Conservation (phyloP, 2,888 invertebrate genomes). For the Melanotus villosus region DNA sequence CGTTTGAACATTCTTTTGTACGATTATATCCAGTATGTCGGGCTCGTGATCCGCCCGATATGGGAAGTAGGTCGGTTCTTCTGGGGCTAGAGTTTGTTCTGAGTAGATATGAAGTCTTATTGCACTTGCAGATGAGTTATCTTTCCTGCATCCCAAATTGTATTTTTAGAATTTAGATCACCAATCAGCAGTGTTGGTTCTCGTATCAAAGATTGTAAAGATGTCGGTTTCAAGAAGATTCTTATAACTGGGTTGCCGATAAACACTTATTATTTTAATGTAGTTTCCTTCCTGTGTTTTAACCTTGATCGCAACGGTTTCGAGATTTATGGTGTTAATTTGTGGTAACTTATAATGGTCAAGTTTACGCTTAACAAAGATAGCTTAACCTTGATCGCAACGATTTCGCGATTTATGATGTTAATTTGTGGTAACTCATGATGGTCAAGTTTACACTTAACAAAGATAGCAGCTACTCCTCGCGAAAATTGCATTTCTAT, state of each 20-base stretch:
- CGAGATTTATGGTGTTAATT: constrained; percentile 12
- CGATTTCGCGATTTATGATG: constrained; percentile 3
- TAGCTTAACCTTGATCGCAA: constrained; percentile 7
- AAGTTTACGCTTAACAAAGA: constrained; percentile 8
- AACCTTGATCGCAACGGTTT: constrained; percentile 10
- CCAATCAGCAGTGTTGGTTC: constrained; percentile 19
- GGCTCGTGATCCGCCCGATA: constrained; percentile 7
- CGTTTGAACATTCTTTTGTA: not conserved
- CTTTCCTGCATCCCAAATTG: constrained; percentile 10
- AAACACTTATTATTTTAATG: constrained; percentile 4
- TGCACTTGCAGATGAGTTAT: constrained; percentile 14
- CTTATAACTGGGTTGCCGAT: constrained; percentile 9
- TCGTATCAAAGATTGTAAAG: not conserved
- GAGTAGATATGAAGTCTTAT: not conserved
- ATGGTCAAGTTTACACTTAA: not conserved
- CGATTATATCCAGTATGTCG: not conserved
- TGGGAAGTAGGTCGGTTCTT: constrained; percentile 17
- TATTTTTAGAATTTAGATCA: constrained; percentile 15
- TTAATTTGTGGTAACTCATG: constrained; percentile 6
- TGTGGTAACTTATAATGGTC: not conserved
- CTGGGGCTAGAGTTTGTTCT: not conserved
- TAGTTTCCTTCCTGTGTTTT: constrained; percentile 5
- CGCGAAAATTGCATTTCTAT: too few relatives aligned
- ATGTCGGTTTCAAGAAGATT: not conserved
- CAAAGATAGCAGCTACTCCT: too few relatives aligned